A percentile compares a stretch with the other conserved stretches of the same genome.
Evolutionary conservation across 2,888 invertebrate genomes (phyloP).

Genomic region (Drosophila eohydei): DNA sequence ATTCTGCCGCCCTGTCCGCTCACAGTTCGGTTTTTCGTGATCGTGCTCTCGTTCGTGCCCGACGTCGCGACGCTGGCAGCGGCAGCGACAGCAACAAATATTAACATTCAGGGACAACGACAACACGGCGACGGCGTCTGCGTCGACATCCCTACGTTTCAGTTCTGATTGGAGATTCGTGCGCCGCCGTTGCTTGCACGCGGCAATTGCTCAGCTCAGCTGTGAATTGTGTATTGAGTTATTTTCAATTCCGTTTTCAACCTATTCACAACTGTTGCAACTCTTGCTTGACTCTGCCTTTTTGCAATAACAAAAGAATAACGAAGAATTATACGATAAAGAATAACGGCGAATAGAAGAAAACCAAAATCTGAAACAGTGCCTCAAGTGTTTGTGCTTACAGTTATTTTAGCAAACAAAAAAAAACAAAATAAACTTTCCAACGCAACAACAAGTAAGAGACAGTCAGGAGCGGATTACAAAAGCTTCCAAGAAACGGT

Average conservation of each 20-base stretch:
- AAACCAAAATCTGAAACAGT: constrained; percentile 31
- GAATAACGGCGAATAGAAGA: constrained; percentile 27
- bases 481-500: constrained; percentile 66
- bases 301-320: constrained; percentile 44
- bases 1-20: constrained; percentile 50
- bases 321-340: constrained; percentile 16
- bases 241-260: constrained; percentile 54
- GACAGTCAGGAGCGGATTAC: constrained; percentile 58
- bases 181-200: constrained; percentile 79
- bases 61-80: constrained; percentile 39
- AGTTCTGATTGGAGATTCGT: constrained; percentile 84
- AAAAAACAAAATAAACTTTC: constrained; percentile 11
- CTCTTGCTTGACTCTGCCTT: constrained; percentile 58
- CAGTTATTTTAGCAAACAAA: constrained; percentile 35
- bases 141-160: constrained; percentile 82
- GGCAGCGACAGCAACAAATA: constrained; percentile 50
- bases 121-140: constrained; percentile 71
- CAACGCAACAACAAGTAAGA: constrained; percentile 3
- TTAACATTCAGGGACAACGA: constrained; percentile 74
- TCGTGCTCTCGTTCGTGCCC: constrained; percentile 63
- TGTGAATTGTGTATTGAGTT: constrained; percentile 61
- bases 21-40: constrained; percentile 55
- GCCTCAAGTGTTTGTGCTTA: constrained; percentile 50
- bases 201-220: constrained; percentile 72
- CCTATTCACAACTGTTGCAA: constrained; percentile 44